Percentiles rank a stretch among this genome's conserved stretches.
These are phyloP conservation scores for Dipodomys merriami DNA, from an alignment of 2,113 vertebrate species.

Conservation along the genomic window DNA sequence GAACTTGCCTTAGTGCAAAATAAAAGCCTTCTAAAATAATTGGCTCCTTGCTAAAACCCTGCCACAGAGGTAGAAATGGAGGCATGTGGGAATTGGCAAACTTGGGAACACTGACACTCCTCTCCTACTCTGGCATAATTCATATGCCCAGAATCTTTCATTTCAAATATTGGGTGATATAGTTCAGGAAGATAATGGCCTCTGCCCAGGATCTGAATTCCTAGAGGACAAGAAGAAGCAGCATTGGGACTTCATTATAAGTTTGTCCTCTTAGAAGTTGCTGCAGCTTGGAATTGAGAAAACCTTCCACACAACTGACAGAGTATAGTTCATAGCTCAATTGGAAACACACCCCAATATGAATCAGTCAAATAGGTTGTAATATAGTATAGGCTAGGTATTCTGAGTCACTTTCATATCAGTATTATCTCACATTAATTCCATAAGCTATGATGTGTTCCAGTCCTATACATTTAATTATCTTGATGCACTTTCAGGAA, in stretches of 20 bases:
- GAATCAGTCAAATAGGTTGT: background rate
- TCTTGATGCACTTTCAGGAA: background rate
- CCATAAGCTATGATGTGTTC: background rate
- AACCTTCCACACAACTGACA: conserved; percentile 51
- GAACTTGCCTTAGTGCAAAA: conserved; percentile 63
- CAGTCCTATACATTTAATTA: conserved; percentile 39
- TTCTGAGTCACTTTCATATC: conserved; percentile 21
- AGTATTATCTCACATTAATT: conserved; percentile 19
- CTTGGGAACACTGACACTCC: conserved; percentile 43
- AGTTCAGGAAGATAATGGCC: conserved; percentile 77
- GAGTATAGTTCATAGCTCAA: conserved; percentile 34
- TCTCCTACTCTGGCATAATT: conserved; percentile 65
- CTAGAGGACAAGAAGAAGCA: conserved; percentile 53
- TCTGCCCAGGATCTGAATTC: conserved; percentile 73
- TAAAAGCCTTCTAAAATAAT: conserved; percentile 78
- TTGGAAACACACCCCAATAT: conserved; percentile 1
- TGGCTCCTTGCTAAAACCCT: conserved; percentile 68
- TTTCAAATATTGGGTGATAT: conserved; percentile 62
- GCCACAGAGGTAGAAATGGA: conserved; percentile 54
- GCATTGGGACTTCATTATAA: conserved; percentile 66
- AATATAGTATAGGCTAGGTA: background rate
- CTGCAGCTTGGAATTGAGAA: conserved; percentile 49
- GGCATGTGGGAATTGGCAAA: conserved; percentile 70
- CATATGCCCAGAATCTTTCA: conserved; percentile 54
- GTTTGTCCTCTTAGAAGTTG: conserved; percentile 36